Evolutionary conservation across 2,797 vertebrate genomes (phyloP), one percentile per base, ranked within the genome.

Genomic region (Sibirionetta formosa): DNA sequence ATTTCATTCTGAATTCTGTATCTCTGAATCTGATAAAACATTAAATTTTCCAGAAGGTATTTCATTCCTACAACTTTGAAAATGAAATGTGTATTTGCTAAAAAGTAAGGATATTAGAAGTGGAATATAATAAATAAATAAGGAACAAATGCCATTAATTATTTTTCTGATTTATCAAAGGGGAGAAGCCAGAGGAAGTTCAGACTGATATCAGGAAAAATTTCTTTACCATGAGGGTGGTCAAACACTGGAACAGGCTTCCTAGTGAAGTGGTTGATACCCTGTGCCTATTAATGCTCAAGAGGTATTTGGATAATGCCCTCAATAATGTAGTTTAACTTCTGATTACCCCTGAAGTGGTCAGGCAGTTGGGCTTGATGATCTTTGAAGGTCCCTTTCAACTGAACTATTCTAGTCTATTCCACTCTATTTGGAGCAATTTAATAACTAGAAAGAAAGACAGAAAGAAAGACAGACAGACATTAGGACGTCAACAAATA

Each of bases 1-100:
- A 92, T 63, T 71, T 53, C 50, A 77, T 95, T 94, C 72, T 93
- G 75, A 91, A 93, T 90, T 93, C 57, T 71, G 9, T 84, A 88
- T 54, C 97, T 94, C 51, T 96, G 66, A 87, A 91, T 88, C 64
- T 85, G 69, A 88, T 72, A 92, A 95, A 94, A 93, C 23, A 31
- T 71, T 35, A 79, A 8, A 72, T 38, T 93, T 92, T 90, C 88
- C 54, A 86, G 89, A 96, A 76, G 20, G 68, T 92, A 86, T 90
- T 95, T 89, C 65, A 75, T 79, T 92, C n/a, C 77, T 91, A 44
- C 2, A 35, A 70, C 86, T 46, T 75, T 61, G 92, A 96, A 76
- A 90, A 86, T 42, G 66, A 90, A 69, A 14, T 87, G 82, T 38
- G 27, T 71, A 89, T 88, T 87, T 89, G 23, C 68, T 78, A 71